Evolutionary conservation across 2,888 invertebrate genomes (phyloP).

Genomic region (Dynastes tityus): DNA sequence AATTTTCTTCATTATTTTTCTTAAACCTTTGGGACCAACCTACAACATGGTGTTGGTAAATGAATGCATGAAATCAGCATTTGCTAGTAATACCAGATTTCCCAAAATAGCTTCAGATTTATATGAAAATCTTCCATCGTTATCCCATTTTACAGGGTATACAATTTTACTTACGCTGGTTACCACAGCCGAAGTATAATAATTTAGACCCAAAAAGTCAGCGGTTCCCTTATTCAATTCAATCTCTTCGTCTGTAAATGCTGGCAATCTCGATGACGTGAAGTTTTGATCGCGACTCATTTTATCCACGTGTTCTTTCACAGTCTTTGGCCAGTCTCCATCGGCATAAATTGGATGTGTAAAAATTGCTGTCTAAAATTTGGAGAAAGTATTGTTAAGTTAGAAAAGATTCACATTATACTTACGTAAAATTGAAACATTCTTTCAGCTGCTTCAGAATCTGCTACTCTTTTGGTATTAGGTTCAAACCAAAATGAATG

Average conservation of each 20-base stretch:
- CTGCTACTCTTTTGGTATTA: slow-evolving; percentile 69
- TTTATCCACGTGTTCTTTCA: slow-evolving; percentile 69
- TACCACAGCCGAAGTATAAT: slow-evolving; percentile 8
- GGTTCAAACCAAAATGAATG: slow-evolving; percentile 75
- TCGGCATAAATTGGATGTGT: slow-evolving; percentile 56
- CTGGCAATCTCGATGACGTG: no score
- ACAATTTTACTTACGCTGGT: slow-evolving; percentile 16
- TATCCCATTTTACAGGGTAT: slow-evolving; percentile 28
- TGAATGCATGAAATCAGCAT: no score
- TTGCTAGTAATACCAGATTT: neutral
- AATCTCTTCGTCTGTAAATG: no score
- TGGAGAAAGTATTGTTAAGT: no score
- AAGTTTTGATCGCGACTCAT: slow-evolving; percentile 69
- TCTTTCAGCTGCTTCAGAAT: slow-evolving; percentile 73
- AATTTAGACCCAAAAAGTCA: no score
- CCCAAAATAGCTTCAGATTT: neutral
- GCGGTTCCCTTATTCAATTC: no score
- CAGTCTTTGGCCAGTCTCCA: slow-evolving; percentile 72
- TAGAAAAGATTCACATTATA: slow-evolving; percentile 61
- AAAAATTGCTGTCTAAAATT: no score
- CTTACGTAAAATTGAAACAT: slow-evolving; percentile 61
- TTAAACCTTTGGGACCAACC: slow-evolving; percentile 39
- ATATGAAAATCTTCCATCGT: slow-evolving; percentile 38
- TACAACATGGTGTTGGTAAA: slow-evolving; percentile 1
- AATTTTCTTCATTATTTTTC: slow-evolving; percentile 27